A percentile compares a stretch with the other conserved stretches of the same genome.
These are phyloP conservation scores for Malurus splendens DNA, from an alignment of 2,797 vertebrate species.

Conservation along the genomic window DNA sequence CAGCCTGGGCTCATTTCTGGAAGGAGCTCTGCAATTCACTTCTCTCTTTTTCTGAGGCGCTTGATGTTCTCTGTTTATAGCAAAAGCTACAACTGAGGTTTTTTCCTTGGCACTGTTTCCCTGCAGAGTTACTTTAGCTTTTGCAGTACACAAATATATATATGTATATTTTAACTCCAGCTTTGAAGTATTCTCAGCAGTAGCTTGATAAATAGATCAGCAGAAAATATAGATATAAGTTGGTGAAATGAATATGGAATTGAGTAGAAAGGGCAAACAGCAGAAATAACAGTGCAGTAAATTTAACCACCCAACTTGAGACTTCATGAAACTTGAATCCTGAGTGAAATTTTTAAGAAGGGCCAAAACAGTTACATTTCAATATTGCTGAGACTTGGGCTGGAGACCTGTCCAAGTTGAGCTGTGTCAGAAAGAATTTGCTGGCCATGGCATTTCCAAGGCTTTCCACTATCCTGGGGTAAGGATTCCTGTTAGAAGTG, in stretches of 20 bases:
- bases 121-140: slow-evolving; percentile 28
- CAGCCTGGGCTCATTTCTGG: slow-evolving; percentile 34
- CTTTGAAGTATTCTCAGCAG: slow-evolving; percentile 8
- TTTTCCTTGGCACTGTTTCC: slow-evolving; percentile 18
- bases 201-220: slow-evolving; percentile 10
- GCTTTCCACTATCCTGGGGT: not conserved
- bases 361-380: not conserved
- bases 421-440: not conserved
- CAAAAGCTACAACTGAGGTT: slow-evolving; percentile 35
- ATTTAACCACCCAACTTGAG: not conserved
- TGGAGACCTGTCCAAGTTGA: not conserved
- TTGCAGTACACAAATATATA: not conserved
- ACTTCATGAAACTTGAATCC: not conserved
- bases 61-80: slow-evolving; percentile 54
- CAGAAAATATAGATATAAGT: not conserved
- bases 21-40: slow-evolving; percentile 36
- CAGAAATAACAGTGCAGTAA: not conserved
- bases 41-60: slow-evolving; percentile 30
- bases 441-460: not conserved
- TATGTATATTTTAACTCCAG: not conserved
- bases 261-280: not conserved
- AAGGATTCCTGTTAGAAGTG: not conserved
- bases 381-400: not conserved
- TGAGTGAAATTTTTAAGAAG: not conserved
- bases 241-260: not conserved